Evolutionary conservation across 2,888 invertebrate genomes (phyloP).

Genomic region (Arge pagana): DNA sequence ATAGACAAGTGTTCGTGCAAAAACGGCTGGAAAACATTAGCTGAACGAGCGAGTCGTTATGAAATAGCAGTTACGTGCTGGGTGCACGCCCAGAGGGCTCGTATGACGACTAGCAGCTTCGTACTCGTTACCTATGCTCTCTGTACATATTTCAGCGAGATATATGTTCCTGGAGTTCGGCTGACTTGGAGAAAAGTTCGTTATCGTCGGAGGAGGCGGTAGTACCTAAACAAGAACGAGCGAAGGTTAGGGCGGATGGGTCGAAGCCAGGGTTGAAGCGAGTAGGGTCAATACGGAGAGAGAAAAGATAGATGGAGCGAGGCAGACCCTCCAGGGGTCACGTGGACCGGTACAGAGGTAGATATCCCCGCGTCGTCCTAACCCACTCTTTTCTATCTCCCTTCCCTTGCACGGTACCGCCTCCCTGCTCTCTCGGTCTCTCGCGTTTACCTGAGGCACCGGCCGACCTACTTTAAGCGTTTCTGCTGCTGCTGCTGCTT

Average conservation of each 20-base stretch:
- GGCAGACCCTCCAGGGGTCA: constrained; percentile 42
- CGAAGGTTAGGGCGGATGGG: not conserved
- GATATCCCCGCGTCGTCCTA: constrained; percentile 23
- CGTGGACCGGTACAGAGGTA: constrained; percentile 39
- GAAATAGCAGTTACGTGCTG: not conserved
- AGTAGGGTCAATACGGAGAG: constrained; percentile 44
- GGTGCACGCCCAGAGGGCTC: constrained; percentile 20
- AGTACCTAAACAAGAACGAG: constrained; percentile 12
- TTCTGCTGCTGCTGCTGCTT: not conserved
- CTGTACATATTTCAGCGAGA: no score
- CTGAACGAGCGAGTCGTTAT: no score
- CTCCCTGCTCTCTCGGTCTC: constrained; percentile 18
- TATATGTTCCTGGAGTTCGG: not conserved
- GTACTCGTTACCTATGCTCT: no score
- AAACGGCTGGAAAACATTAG: no score
- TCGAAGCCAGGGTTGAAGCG: not conserved
- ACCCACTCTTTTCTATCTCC: constrained; percentile 15
- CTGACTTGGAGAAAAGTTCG: constrained; percentile 1
- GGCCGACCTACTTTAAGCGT: constrained; percentile 47
- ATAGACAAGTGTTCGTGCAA: no score
- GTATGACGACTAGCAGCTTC: not conserved
- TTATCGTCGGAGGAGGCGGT: constrained; percentile 9
- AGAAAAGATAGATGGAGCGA: no score
- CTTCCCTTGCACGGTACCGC: constrained; percentile 4
- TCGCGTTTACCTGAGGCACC: constrained; percentile 46